Conservation (phyloP, 2,888 invertebrate genomes). For the Leucozona laternaria region DNA sequence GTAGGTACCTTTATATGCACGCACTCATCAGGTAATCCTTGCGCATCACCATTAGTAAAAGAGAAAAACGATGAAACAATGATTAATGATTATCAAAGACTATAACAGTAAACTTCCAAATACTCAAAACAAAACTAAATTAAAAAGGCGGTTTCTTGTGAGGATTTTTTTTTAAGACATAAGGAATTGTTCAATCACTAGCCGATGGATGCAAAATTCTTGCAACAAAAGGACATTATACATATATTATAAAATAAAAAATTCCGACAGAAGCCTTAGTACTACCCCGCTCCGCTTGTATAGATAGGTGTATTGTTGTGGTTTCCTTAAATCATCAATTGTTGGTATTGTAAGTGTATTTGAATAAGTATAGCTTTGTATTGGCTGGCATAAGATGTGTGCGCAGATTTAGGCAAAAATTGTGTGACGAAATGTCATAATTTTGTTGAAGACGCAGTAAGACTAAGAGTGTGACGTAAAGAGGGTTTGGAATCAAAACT, state of each 20-base stretch:
- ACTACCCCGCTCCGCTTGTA: no score
- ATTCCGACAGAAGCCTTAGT: constrained; percentile 37
- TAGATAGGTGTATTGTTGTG: neutral
- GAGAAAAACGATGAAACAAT: constrained; percentile 11
- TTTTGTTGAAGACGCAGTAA: neutral
- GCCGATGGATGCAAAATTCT: constrained; percentile 40
- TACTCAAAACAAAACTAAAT: neutral
- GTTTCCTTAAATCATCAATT: neutral
- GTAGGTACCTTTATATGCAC: neutral
- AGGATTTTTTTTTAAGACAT: constrained; percentile 6
- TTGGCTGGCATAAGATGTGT: neutral
- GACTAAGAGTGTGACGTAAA: neutral
- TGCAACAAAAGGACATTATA: constrained; percentile 17
- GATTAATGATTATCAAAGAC: constrained; percentile 41
- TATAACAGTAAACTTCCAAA: constrained; percentile 50
- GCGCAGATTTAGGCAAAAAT: neutral
- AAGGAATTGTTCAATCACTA: constrained; percentile 31
- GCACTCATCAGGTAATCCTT: constrained; percentile 41
- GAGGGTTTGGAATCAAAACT: neutral
- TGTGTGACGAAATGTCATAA: constrained; percentile 26
- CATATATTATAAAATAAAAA: constrained; percentile 39
- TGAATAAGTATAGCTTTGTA: no score
- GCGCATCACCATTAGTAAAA: neutral
- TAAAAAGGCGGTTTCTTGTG: constrained; percentile 24
- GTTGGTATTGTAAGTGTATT: no score